Base-by-base conservation (phyloP, 2,113 vertebrate species). In the Synchiropus splendidus region DNA sequence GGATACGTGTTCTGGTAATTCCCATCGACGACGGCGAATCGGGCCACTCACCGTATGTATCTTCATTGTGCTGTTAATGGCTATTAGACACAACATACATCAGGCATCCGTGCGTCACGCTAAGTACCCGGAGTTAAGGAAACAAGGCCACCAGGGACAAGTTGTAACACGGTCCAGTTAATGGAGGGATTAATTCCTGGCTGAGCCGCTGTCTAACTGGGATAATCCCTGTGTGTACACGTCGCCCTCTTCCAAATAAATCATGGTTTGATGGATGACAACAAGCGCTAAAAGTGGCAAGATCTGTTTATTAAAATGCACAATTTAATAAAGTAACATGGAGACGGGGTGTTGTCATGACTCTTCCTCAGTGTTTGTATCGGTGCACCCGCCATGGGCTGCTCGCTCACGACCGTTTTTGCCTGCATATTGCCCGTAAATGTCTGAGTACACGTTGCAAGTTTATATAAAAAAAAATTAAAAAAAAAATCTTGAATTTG, bases 121-220 rank as follows among this genome's bases (percentile, higher is more conserved):
- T 48, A 47, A 71, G 51, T 51, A 43, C 64, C 45, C 43, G 32
- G 45, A 56, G 51, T 71, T 73, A 73, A 63, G 64, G 59, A 71
- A 67, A 52, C 38, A 38, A 18, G 31, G 50, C 62, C 67, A 50
- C 34, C 1, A 37, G 62, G 72, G 62, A 63, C 31, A 54, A 44
- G 41, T 31, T 60, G 63, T 54, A 56, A 70, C 63, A 66, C 33
- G 33, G 65, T 64, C 72, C 54, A 65, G 59, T 75, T 75, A 75
- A 77, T 71, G 59, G 53, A 51, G 58, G 59, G 71, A 75, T 77
- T 73, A 62, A 69, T 75, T 77, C 59, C 46, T 67, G 37, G 18
- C 66, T 58, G 54, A 39, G 48, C 33, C 11, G 36, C 64, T 54
- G 36, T 70, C 49, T 52, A 64, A 58, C 51, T 42, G 45, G 27